These are phyloP conservation scores for Gallinago undulata DNA, from an alignment of 2,113 vertebrate species.

Conservation along the genomic window DNA sequence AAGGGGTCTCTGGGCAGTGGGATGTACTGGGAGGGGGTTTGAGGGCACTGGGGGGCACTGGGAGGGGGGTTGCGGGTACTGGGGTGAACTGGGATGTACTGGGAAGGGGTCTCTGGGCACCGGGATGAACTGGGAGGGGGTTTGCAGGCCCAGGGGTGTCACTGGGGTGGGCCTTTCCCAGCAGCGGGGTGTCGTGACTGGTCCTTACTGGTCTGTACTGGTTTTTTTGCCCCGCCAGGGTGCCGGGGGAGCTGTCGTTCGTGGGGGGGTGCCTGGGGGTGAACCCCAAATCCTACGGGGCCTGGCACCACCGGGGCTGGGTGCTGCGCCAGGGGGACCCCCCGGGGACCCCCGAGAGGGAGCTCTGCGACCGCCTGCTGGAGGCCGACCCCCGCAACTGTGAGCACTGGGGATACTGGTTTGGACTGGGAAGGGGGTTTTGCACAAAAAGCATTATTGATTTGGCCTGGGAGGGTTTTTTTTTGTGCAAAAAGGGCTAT, in stretches of 20 bases:
- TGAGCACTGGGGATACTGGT: background rate
- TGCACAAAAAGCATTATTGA: too few species aligned
- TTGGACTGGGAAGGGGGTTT: too few species aligned
- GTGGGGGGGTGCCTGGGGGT: background rate
- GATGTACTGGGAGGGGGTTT: too few species aligned
- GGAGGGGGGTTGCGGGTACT: too few species aligned
- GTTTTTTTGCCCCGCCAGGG: background rate
- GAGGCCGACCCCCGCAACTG: background rate
- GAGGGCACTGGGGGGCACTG: too few species aligned
- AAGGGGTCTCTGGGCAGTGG: too few species aligned
- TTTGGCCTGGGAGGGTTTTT: background rate
- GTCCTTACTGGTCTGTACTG: background rate
- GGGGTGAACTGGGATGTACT: background rate
- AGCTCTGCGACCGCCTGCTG: background rate
- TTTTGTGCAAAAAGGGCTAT: too few species aligned
- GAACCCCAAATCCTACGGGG: background rate
- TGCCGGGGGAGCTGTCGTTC: background rate
- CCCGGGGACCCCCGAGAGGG: background rate
- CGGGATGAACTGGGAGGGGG: background rate
- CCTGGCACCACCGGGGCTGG: background rate
- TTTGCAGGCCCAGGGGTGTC: background rate
- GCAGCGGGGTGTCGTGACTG: too few species aligned
- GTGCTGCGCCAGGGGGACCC: background rate
- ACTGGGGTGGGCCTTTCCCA: background rate
- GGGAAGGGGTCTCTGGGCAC: too few species aligned